Evolutionary conservation across 2,113 vertebrate genomes (phyloP), one percentile per base, ranked within the genome.

Genomic region (Ivindomyrus marchei): DNA sequence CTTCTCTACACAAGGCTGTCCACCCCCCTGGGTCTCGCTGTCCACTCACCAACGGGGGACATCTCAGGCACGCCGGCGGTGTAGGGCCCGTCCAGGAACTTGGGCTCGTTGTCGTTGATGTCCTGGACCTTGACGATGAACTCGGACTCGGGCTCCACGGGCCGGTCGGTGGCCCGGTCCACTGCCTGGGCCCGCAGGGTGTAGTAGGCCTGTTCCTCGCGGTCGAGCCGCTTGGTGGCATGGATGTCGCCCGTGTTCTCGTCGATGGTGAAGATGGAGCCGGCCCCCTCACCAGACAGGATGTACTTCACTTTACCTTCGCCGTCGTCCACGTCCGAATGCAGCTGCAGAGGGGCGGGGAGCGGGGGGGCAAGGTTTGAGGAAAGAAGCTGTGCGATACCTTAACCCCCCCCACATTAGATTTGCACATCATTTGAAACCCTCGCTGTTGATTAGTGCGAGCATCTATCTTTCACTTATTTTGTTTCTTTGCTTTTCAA

Each of bases 201-300:
- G 92, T 98, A 98, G 94, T 97, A 98, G 31, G 97, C 97, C 93
- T 99, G 97, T 89, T 97, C 97, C 53, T 99, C 98, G 0, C 97
- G 96, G 89, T 99, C 98, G 93, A 99, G 95, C 85, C 97, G 97
- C 91, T 97, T 98, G 91, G 95, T 97, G 91, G 98, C 98, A 15
- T 98, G 98, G 92, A 99, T 98, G 90, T 99, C 98, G 8, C 98
- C 98, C 0, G 98, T 98, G 93, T 97, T 96, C 94, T 98, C 97
- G 94, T 98, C 97, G 85, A 98, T 97, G 94, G 96, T 97, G 95
- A 99, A 99, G 94, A 98, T 97, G 93, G 98, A 97, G 94, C 94
- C 96, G 19, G 97, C 98, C 90, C 98, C 98, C 94, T 99, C 97
- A 0, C 98, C 98, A 17, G 92, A 97, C 93, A 99, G 96, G 94